Conservation (phyloP, 2,797 vertebrate species). For the Schizothorax lantsangensis region DNA sequence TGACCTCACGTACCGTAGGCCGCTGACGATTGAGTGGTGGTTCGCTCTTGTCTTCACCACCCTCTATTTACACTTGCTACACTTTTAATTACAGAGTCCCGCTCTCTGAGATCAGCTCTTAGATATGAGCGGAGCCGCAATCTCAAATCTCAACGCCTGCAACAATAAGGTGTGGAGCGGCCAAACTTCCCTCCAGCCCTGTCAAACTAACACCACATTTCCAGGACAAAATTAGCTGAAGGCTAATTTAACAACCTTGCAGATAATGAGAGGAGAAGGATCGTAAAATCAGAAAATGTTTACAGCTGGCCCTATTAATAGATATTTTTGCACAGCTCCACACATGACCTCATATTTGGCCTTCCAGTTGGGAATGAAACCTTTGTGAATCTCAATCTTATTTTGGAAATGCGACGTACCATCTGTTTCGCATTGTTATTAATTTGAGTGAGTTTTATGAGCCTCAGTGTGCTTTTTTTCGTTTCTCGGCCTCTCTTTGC, state of each 20-base stretch:
- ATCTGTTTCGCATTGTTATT: constrained; percentile 75
- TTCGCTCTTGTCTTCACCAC: constrained; percentile 25
- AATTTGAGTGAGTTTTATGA: constrained; percentile 73
- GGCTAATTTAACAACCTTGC: constrained; percentile 65
- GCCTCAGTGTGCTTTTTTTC: constrained; percentile 62
- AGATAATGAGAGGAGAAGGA: constrained; percentile 74
- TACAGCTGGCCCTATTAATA: constrained; percentile 74
- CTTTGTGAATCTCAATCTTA: constrained; percentile 70
- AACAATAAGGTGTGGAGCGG: background rate
- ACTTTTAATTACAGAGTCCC: constrained; percentile 19
- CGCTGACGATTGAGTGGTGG: constrained; percentile 3
- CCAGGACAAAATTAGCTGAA: constrained; percentile 63
- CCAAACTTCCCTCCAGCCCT: constrained; percentile 27
- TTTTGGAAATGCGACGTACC: constrained; percentile 74
- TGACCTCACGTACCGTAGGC: constrained; percentile 58
- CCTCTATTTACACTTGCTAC: constrained; percentile 33
- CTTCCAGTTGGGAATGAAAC: constrained; percentile 49
- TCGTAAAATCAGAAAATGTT: constrained; percentile 61
- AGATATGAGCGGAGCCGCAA: constrained; percentile 6
- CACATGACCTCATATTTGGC: constrained; percentile 76
- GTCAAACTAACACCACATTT: constrained; percentile 59
- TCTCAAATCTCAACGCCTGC: constrained; percentile 20
- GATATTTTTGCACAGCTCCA: constrained; percentile 71
- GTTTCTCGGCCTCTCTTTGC: constrained; percentile 65
- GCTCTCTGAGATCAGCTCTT: constrained; percentile 35